Evolutionary conservation across 2,888 invertebrate species (phyloP), one percentile per base, ranked within the genome.

Genomic region (Eumerus sabulonum): DNA sequence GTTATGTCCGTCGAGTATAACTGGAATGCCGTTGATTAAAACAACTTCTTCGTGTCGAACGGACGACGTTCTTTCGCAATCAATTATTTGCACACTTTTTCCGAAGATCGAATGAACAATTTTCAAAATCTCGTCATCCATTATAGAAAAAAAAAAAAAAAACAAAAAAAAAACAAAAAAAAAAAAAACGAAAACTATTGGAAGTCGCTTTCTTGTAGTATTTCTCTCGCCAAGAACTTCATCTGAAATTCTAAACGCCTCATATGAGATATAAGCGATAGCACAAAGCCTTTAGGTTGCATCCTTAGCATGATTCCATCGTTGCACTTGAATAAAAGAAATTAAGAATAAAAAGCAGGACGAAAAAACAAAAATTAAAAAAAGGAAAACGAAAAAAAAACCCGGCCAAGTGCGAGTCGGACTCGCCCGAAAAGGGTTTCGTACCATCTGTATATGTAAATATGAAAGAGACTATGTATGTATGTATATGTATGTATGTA

Each of bases 91-190:
- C 27, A 91, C 92, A 76, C 93, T 93, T 83, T 93, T 93, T 73
- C 94, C 94, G 81, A 93, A 91, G 82, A 94, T 92, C 82, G 93
- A 92, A 87, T 94, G 93, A 74, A 94, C 94, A 76, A 93, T 93
- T 85, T 93, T 93, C 85, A 93, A 92, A 83, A 94, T 93, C 88
- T 94, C 93, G 87, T 93, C 93, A 88, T 94, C 93, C 92, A 93
- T 92, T 82, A 38, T 40, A n/a, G n/a, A n/a, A n/a, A n/a, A n/a
- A n/a, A n/a, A n/a, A n/a, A n/a, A n/a, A n/a, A 11, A 36, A 11
- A 11, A n/a, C 11, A 40, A n/a, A n/a, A 3, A 11, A 5, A 5
- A n/a, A 40, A 40, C 5, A 40, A n/a, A n/a, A 11, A n/a, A 40
- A 11, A 40, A 40, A 3, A 40, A 40, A n/a, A n/a, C n/a, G 5